These are phyloP conservation scores for Sarcophaga peregrina DNA, from an alignment of 1,140 invertebrate species.

Conservation along the genomic window DNA sequence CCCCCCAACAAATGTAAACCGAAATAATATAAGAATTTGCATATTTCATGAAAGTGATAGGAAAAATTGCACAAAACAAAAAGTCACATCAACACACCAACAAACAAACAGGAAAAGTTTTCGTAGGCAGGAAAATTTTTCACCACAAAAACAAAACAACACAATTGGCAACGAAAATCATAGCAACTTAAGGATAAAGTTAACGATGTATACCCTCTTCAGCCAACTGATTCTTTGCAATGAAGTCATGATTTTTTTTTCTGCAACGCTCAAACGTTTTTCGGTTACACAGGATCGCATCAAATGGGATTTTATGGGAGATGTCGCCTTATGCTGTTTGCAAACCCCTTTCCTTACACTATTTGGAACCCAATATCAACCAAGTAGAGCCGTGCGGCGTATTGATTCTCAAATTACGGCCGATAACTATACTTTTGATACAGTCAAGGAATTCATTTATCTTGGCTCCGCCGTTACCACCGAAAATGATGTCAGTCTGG, in stretches of 20 bases:
- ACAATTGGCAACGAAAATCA: conserved; percentile 10
- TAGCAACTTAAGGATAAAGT: conserved; percentile 19
- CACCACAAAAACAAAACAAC: neutral
- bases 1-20: too few species aligned
- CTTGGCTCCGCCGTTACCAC: too few species aligned
- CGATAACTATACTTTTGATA: too few species aligned
- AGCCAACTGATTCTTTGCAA: too few species aligned
- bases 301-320: neutral
- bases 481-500: too few species aligned
- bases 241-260: too few species aligned
- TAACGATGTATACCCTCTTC: neutral
- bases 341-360: too few species aligned
- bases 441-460: too few species aligned
- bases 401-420: too few species aligned
- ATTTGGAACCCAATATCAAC: too few species aligned
- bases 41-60: conserved; percentile 4
- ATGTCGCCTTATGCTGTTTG: neutral
- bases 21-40: neutral
- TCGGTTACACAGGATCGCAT: neutral
- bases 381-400: too few species aligned
- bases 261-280: neutral
- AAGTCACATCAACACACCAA: neutral
- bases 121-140: neutral
- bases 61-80: neutral
- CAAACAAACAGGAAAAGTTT: too few species aligned